Evolutionary conservation across 2,888 invertebrate genomes (phyloP), one percentile per base, ranked within the genome.

Genomic region (Odiellus spinosus): DNA sequence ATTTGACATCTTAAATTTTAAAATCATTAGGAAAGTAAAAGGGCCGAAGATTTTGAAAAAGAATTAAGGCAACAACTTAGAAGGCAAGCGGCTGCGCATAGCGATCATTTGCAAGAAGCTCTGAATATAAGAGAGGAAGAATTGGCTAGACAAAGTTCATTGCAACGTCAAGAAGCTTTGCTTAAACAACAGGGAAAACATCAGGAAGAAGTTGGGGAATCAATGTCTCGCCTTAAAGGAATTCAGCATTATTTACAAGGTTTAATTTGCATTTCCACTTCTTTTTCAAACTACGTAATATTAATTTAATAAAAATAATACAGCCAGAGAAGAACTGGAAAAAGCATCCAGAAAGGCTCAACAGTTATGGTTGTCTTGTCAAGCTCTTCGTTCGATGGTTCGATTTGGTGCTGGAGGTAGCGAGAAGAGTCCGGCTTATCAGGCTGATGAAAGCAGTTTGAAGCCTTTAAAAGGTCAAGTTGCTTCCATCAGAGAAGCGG

Each of bases 341-440:
- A 76, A 76, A 49, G 56, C 56, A 36, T 56, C 81, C 1, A 76
- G 78, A 35, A 77, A 81, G 54, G 82, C 90, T 1, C 90, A 91
- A 66, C 76, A 85, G 21, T 72, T 95, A 55, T 95, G 95, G 95
- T 78, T 87, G 54, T 87, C 95, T 1, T 90, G 87, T 59, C 87
- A 91, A 60, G 78, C 87, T 2, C 70, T 95, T 34, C 75, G 81
- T 60, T 76, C 82, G 2, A 79, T 83, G 18, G 75, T 91, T 5
- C 49, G 69, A 72, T 26, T 26, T 26, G 26, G 15, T 75, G 77
- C 10, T 71, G 75, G 45, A 70, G 72, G 74, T 74, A 49, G 42
- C 38, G 35, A 36, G 26, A 26, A 26, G 8, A 26, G 8, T 26
- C 26, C 26, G 8, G 32, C 21, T 11, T 42, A 42, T 44, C 41